Conservation (phyloP, 1,140 invertebrate species). For the Teleogryllus occipitalis region DNA sequence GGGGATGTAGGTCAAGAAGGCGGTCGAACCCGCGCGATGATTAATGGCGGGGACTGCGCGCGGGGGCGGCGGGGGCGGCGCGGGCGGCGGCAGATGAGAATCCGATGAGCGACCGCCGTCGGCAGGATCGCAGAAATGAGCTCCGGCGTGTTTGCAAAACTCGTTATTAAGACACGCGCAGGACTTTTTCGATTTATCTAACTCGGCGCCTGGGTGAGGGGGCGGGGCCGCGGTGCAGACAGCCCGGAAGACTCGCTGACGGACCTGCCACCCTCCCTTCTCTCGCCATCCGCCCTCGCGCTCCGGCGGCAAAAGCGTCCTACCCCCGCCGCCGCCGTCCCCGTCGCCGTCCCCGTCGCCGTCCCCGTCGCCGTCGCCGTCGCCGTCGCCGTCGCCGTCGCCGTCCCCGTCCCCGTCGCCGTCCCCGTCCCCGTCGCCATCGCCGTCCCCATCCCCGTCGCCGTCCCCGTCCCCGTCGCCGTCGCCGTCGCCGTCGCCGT, state of each 20-base stretch:
- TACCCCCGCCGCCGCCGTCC: too few relatives aligned
- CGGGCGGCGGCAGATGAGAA: not conserved
- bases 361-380: too few relatives aligned
- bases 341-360: too few relatives aligned
- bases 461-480: too few relatives aligned
- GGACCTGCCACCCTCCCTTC: too few relatives aligned
- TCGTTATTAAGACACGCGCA: not conserved
- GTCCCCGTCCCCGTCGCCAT: too few relatives aligned
- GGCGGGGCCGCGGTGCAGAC: not conserved
- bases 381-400: too few relatives aligned
- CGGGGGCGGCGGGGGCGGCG: not conserved
- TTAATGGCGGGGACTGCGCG: slow-evolving; percentile 8
- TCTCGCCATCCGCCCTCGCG: too few relatives aligned
- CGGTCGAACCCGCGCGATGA: slow-evolving; percentile 2
- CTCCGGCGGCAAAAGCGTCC: too few relatives aligned
- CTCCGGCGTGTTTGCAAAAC: not conserved
- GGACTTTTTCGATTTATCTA: slow-evolving; percentile 1
- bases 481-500: too few relatives aligned
- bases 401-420: too few relatives aligned
- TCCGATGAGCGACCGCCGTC: not conserved
- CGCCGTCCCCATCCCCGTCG: too few relatives aligned
- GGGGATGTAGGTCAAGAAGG: not conserved
- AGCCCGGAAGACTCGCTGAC: not conserved
- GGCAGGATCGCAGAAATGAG: not conserved
- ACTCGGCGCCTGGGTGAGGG: not conserved